Evolutionary conservation across 2,113 vertebrate genomes (phyloP).

Genomic region (Heliornis fulica): DNA sequence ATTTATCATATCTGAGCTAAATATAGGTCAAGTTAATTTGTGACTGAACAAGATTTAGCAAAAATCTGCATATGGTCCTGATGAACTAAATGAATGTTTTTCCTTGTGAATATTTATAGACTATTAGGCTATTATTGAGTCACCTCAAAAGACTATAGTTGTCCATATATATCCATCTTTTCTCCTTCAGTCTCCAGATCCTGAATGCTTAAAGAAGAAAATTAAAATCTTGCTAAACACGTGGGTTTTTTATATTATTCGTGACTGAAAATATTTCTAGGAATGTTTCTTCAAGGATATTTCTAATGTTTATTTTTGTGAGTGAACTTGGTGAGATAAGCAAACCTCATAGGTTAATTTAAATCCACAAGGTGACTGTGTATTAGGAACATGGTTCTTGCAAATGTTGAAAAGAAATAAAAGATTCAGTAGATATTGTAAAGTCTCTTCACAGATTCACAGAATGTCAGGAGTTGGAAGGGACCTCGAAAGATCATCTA

Average conservation of each 20-base stretch:
- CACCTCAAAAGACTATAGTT: neutral
- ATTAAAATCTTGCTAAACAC: neutral
- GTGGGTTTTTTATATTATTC: neutral
- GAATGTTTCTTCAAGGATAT: neutral
- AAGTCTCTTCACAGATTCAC: too few species aligned
- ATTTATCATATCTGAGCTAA: conserved; percentile 9
- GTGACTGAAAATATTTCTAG: neutral
- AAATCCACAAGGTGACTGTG: neutral
- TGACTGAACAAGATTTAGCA: neutral
- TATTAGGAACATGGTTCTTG: neutral
- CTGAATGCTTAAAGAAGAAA: neutral
- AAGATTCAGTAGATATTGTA: neutral
- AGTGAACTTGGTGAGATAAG: neutral
- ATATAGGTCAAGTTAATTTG: neutral
- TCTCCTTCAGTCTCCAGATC: neutral
- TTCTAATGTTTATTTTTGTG: neutral
- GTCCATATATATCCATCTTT: neutral
- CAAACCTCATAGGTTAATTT: neutral
- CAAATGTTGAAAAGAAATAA: neutral
- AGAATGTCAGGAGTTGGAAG: too few species aligned
- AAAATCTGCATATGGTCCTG: conserved; percentile 17
- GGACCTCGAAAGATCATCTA: too few species aligned
- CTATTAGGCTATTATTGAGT: neutral
- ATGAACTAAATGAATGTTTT: conserved; percentile 20
- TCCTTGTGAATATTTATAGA: conserved; percentile 26